phyloP scores from a whole-genome alignment of 2,888 invertebrate genomes.

The Matsumyia berberina region DNA sequence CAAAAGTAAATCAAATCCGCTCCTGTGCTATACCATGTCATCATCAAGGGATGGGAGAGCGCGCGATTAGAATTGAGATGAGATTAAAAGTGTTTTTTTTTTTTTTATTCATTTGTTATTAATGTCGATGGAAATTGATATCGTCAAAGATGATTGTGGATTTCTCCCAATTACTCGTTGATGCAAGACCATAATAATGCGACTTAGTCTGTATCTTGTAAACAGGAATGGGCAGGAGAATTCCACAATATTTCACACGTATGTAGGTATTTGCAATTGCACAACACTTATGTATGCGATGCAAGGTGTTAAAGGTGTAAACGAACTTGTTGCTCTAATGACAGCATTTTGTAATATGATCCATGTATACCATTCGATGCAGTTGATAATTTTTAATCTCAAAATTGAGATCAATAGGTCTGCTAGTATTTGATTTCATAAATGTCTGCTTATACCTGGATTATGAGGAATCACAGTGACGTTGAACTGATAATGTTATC shows the following conservation, averaged over 20 bases:
- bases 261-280: slow-evolving; percentile 4
- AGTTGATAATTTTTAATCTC: not conserved
- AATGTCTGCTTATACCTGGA: not conserved
- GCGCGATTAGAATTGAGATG: slow-evolving; percentile 5
- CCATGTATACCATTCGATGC: slow-evolving; percentile 4
- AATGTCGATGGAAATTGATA: slow-evolving; percentile 43
- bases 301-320: slow-evolving; percentile 32
- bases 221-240: not conserved
- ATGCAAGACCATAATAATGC: slow-evolving; percentile 60
- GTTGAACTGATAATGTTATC: slow-evolving; percentile 1
- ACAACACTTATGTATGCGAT: slow-evolving; percentile 11
- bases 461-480: not conserved
- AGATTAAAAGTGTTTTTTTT: slow-evolving; percentile 31
- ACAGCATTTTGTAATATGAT: slow-evolving; percentile 26
- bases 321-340: slow-evolving; percentile 35
- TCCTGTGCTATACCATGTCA: not conserved
- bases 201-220: not conserved
- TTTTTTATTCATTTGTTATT: not conserved
- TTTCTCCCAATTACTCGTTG: slow-evolving; percentile 53
- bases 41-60: slow-evolving; percentile 3
- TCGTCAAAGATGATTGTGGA: not conserved
- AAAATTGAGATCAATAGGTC: not conserved
- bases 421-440: not conserved
- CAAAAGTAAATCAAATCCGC: not conserved
- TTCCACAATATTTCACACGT: not conserved